Conservation (phyloP, 2,797 vertebrate genomes). For the Rhinichthys osculus region DNA sequence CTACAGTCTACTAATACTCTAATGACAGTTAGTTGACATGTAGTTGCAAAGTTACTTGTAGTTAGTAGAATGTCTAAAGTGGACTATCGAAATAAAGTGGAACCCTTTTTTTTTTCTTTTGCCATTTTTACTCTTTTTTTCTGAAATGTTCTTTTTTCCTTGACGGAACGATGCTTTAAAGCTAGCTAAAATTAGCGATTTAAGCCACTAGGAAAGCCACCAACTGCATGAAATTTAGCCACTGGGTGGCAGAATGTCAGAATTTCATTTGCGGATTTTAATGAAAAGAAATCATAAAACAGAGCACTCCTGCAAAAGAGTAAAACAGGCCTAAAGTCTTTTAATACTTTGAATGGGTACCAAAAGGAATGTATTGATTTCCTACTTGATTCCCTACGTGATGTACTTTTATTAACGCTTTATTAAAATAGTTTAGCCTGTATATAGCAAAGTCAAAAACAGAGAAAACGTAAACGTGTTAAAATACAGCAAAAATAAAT, state of each 20-base stretch:
- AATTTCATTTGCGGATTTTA: not conserved
- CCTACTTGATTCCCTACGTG: not conserved
- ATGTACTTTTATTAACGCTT: not conserved
- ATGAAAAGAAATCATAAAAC: not conserved
- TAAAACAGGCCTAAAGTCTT: not conserved
- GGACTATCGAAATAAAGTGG: too few relatives aligned
- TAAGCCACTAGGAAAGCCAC: not conserved
- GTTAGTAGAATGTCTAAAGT: too few relatives aligned
- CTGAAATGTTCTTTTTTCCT: rapidly evolving
- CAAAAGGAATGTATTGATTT: not conserved
- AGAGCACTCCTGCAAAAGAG: not conserved
- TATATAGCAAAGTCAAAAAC: not conserved
- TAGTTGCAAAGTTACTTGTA: too few relatives aligned
- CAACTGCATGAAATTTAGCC: not conserved
- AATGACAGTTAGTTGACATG: too few relatives aligned
- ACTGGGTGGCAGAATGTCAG: slow-evolving; percentile 1
- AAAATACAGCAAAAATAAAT: not conserved
- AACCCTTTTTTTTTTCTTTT: not conserved
- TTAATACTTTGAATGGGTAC: not conserved
- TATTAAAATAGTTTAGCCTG: not conserved
- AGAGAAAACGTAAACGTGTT: not conserved
- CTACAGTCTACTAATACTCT: too few relatives aligned
- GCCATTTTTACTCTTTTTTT: too few relatives aligned
- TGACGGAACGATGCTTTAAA: not conserved
- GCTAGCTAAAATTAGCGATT: not conserved